A percentile compares a stretch with the other conserved stretches of the same genome.
phyloP scores from a whole-genome alignment of 2,888 invertebrate species.

The Sisyra nigra region DNA sequence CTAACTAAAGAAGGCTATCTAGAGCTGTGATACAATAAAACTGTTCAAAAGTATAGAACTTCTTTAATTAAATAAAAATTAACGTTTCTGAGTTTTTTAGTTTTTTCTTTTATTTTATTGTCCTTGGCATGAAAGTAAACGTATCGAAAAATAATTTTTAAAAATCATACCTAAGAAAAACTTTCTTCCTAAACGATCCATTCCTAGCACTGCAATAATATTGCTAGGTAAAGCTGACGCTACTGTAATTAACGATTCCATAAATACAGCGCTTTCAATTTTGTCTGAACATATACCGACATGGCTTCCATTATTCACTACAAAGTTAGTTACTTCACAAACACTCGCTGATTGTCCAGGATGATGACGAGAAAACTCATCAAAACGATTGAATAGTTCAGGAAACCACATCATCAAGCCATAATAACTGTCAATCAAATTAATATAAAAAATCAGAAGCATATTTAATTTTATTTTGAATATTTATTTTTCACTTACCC shows the following conservation, averaged over 20 bases:
- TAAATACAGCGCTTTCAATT: conserved; percentile 64
- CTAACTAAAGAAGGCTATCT: too few species aligned
- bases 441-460: not conserved
- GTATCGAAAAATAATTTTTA: too few species aligned
- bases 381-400: conserved; percentile 81
- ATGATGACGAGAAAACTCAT: conserved; percentile 55
- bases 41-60: too few species aligned
- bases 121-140: not conserved
- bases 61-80: too few species aligned
- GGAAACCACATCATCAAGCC: conserved; percentile 97
- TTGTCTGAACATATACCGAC: conserved; percentile 45
- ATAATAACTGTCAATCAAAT: conserved; percentile 51
- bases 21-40: too few species aligned
- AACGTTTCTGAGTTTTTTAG: not conserved
- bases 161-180: conserved; percentile 50
- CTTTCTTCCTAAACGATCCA: conserved; percentile 75
- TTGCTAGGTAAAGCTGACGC: conserved; percentile 77
- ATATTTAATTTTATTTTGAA: not conserved
- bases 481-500: conserved; percentile 37
- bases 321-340: conserved; percentile 62
- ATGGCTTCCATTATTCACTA: conserved; percentile 49
- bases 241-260: conserved; percentile 74
- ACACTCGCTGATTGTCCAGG: conserved; percentile 50
- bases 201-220: conserved; percentile 60
- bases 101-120: not conserved